Evolutionary conservation across 1,140 invertebrate genomes (phyloP).

Genomic region (Papilio xuthus): DNA sequence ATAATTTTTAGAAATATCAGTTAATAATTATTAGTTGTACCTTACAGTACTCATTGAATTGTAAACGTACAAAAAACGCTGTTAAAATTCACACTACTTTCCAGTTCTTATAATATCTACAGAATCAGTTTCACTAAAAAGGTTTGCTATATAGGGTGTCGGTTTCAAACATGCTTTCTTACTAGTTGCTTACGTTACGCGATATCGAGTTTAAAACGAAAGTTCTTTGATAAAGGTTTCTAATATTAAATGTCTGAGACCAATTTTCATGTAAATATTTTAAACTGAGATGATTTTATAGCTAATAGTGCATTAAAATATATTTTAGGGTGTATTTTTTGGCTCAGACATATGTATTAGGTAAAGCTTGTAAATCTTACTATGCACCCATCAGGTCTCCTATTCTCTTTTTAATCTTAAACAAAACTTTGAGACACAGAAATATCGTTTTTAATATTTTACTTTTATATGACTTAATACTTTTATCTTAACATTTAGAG

Average conservation of each 20-base stretch:
- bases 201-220: neutral
- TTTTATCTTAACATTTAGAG: too few relatives aligned
- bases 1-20: neutral
- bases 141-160: constrained; percentile 16
- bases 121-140: constrained; percentile 24
- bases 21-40: neutral
- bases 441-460: too few relatives aligned
- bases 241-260: neutral
- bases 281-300: too few relatives aligned
- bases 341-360: too few relatives aligned
- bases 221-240: neutral
- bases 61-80: neutral
- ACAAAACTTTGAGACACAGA: too few relatives aligned
- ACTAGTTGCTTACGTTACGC: neutral
- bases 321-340: too few relatives aligned
- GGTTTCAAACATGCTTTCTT: constrained; percentile 25
- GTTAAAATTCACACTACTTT: neutral
- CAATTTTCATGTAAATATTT: neutral
- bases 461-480: too few relatives aligned
- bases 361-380: too few relatives aligned
- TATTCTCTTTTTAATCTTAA: too few relatives aligned
- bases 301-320: too few relatives aligned
- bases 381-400: too few relatives aligned
- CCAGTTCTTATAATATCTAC: constrained; percentile 11
- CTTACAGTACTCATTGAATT: neutral